Conservation (phyloP, 2,888 invertebrate genomes). For the Dorcus parallelipipedus region DNA sequence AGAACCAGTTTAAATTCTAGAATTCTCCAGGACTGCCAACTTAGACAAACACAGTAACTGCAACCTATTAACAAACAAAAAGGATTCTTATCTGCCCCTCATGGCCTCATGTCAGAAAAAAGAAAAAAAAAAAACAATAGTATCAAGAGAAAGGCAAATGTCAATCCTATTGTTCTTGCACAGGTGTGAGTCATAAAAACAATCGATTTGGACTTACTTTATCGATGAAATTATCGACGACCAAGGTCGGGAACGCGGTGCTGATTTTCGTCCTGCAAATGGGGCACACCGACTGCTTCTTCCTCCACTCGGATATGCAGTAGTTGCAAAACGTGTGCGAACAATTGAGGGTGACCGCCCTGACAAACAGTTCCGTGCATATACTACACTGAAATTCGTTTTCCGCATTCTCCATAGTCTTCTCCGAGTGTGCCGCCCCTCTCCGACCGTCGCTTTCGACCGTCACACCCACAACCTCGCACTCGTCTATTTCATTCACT, state of each 20-base stretch:
- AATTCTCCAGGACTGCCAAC: too few relatives aligned
- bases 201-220: conserved; percentile 59
- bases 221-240: conserved; percentile 70
- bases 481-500: not conserved
- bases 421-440: not conserved
- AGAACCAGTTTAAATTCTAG: too few relatives aligned
- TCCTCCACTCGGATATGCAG: conserved; percentile 69
- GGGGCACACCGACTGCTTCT: conserved; percentile 68
- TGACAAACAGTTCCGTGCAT: conserved; percentile 71
- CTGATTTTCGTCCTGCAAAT: conserved; percentile 58
- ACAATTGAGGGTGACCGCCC: conserved; percentile 67
- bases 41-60: too few relatives aligned
- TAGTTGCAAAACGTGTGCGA: conserved; percentile 72
- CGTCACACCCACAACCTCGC: not conserved
- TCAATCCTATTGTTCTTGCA: not conserved
- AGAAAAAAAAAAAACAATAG: not conserved
- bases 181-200: not conserved
- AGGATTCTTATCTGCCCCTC: too few relatives aligned
- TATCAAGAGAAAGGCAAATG: not conserved
- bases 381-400: conserved; percentile 72
- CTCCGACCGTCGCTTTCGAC: not conserved
- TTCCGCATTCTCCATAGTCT: conserved; percentile 50
- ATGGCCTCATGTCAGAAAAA: too few relatives aligned
- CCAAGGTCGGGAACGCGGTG: conserved; percentile 59
- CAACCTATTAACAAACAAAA: too few relatives aligned